Evolutionary conservation across 2,113 vertebrate species (phyloP).

Genomic region (Phyllostomus hastatus): DNA sequence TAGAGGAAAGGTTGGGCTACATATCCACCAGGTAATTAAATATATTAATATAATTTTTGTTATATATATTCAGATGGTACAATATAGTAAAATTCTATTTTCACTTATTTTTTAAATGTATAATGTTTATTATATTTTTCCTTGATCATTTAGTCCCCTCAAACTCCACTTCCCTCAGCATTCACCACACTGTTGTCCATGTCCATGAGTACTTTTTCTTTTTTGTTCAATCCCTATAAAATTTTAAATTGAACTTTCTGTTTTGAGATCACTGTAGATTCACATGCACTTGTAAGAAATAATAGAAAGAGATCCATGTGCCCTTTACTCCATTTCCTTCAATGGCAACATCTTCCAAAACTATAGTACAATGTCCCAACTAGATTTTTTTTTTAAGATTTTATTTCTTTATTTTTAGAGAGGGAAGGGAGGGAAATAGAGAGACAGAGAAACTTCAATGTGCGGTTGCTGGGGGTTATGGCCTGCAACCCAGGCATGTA

Average conservation of each 20-base stretch:
- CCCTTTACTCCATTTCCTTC: not conserved
- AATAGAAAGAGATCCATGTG: not conserved
- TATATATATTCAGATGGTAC: not conserved
- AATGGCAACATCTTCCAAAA: not conserved
- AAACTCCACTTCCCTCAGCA: no score
- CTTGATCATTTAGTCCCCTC: no score
- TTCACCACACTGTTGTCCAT: no score
- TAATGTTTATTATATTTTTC: no score
- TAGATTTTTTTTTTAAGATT: no score
- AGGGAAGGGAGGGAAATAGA: no score
- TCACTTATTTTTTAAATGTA: not conserved
- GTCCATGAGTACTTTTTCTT: no score
- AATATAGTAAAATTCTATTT: not conserved
- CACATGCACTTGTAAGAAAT: not conserved
- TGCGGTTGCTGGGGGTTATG: no score
- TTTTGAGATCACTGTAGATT: not conserved
- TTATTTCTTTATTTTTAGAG: no score
- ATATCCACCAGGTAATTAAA: not conserved
- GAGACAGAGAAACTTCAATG: no score
- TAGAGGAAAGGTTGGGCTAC: not conserved
- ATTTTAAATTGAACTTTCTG: not conserved
- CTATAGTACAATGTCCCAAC: not conserved
- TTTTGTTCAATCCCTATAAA: no score
- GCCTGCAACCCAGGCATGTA: no score
- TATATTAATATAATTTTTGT: not conserved